phyloP scores from a whole-genome alignment of 2,888 invertebrate species.

The Latheticus oryzae region DNA sequence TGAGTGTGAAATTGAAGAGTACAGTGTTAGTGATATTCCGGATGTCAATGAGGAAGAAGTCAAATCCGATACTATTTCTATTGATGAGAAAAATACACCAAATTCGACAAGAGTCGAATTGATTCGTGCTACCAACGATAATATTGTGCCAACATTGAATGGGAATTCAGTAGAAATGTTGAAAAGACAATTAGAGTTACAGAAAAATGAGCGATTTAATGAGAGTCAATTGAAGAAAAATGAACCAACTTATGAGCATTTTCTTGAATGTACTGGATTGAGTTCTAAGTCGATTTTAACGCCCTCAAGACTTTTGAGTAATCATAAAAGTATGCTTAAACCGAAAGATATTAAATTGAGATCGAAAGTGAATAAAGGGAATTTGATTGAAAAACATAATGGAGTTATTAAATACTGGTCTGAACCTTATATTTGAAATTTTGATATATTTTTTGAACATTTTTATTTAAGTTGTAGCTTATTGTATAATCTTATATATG shows the following conservation, averaged over 20 bases:
- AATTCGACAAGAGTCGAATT: constrained; percentile 55
- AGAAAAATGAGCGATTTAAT: constrained; percentile 58
- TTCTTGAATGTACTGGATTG: constrained; percentile 82
- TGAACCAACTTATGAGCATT: constrained; percentile 76
- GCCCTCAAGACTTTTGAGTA: constrained; percentile 75
- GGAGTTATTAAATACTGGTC: constrained; percentile 65
- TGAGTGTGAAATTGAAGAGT: constrained; percentile 73
- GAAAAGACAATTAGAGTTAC: constrained; percentile 61
- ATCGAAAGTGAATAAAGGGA: constrained; percentile 72
- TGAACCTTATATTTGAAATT: constrained; percentile 62
- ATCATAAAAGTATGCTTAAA: constrained; percentile 81
- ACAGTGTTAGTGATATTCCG: constrained; percentile 53
- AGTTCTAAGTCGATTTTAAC: constrained; percentile 83
- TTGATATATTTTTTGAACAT: no score
- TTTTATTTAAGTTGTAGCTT: no score
- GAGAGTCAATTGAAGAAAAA: constrained; percentile 45
- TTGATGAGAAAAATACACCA: constrained; percentile 9
- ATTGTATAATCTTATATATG: no score
- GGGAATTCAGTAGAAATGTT: constrained; percentile 57
- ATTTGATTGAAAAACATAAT: constrained; percentile 66
- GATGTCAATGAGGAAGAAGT: constrained; percentile 44
- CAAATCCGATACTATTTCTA: constrained; percentile 23
- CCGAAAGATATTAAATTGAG: constrained; percentile 83
- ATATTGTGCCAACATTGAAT: constrained; percentile 56
- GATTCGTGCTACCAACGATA: constrained; percentile 51